Conservation (phyloP, 2,888 invertebrate genomes). For the Eupithecia vulgata region DNA sequence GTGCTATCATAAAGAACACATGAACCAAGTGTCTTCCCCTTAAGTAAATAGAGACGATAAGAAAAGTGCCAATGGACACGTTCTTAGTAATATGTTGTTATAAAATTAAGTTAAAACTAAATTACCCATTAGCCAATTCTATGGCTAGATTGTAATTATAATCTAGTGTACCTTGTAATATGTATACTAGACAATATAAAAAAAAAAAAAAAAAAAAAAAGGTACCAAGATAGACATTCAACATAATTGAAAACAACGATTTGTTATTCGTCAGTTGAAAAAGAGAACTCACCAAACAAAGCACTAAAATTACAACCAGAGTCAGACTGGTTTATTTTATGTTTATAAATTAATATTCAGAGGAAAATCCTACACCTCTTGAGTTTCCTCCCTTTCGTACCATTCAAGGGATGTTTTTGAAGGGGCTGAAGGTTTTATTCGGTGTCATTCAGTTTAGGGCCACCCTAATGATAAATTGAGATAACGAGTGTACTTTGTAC, state of each 20-base stretch:
- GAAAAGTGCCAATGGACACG: too few relatives aligned
- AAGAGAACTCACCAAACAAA: background rate
- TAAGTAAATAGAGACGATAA: too few relatives aligned
- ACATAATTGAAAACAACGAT: background rate
- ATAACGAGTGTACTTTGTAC: conserved; percentile 35
- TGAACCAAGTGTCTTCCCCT: too few relatives aligned
- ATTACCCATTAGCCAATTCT: too few relatives aligned
- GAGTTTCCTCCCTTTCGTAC: conserved; percentile 22
- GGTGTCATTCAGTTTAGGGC: conserved; percentile 23
- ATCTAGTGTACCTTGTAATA: too few relatives aligned
- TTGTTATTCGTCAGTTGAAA: background rate
- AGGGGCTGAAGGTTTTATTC: conserved; percentile 33
- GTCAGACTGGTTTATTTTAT: background rate
- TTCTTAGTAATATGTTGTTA: too few relatives aligned
- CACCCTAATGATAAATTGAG: conserved; percentile 38
- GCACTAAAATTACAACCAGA: background rate
- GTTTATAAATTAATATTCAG: background rate
- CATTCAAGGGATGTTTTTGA: conserved; percentile 25
- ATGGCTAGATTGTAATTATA: too few relatives aligned
- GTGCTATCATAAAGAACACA: too few relatives aligned
- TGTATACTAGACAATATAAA: too few relatives aligned
- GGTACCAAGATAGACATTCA: background rate
- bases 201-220: too few relatives aligned
- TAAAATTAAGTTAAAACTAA: too few relatives aligned
- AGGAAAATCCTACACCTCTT: conserved; percentile 7